Base-by-base conservation (phyloP, 2,113 vertebrate species). In the Onychostruthus taczanowskii region DNA sequence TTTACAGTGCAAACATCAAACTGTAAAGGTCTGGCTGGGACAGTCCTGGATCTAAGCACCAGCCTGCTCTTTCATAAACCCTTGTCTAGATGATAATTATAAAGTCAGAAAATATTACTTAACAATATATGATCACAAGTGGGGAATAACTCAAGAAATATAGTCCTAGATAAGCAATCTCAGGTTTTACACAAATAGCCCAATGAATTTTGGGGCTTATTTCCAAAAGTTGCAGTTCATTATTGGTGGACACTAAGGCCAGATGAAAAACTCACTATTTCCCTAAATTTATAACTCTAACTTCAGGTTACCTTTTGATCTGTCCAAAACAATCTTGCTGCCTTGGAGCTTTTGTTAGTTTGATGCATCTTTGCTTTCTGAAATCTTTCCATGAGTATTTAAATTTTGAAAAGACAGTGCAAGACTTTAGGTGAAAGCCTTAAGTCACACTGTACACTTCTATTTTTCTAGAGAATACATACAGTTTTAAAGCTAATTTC, bases 1-100 rank as follows among this genome's bases (percentile, higher is more conserved):
- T 96, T 93, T 91, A 90, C 56, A 85, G 39, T 5, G 24, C 66
- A 93, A 92, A 85, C 35, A 76, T 69, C 77, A 86, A 74, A 82
- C 50, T 63, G 31, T 84, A 94, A 94, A 88, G 16, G 46, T 87
- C 59, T 92, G 90, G 58, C n/a, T 46, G 61, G 47, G 50, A 33
- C 31, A 76, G 39, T 70, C 66, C 50, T 92, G 72, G 53, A 72
- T 75, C 31, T 72, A 39, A 89, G 67, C 43, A 49, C 27, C 39
- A 84, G 56, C 11, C 19, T 83, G 41, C 47, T 91, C 44, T 52
- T 87, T 93, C 35, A 64, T 77, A 67, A 92, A 58, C 39, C 7
- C 26, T 58, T 83, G 39, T n/a, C 35, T 85, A 30, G 35, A 31
- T 20, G 44, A 39, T 61, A 90, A 74, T 91, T 83, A 56, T 14